Evolutionary conservation across 2,888 invertebrate genomes (phyloP), one percentile per base, ranked within the genome.

Genomic region (Cephonodes hylas): DNA sequence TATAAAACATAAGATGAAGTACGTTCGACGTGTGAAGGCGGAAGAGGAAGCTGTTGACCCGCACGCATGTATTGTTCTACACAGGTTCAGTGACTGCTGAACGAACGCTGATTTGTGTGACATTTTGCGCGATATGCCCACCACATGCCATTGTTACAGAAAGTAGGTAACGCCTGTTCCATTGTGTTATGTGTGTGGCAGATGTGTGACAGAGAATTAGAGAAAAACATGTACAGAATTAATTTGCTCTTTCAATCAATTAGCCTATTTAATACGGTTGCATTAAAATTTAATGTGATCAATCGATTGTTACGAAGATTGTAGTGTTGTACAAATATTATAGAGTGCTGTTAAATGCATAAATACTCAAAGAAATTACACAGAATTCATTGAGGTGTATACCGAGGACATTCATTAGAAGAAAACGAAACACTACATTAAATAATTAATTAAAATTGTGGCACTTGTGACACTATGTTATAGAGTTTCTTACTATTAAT

Each of bases 81-180:
- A 66, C 72, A 85, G 77, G 89, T 87, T 89, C 86, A 88, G 69
- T 86, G 88, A 88, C 89, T 85, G 79, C 66, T 68, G 76, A 70
- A 75, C 77, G 69, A 76, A 78, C 79, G 77, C 77, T 74, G 79
- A 83, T 76, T 78, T 76, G 77, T 79, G 76, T 82, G 80, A 80
- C 76, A 77, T 80, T 83, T 83, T 71, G 80, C 80, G 76, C 80
- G 78, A 82, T 83, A 84, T 81, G 77, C 74, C 73, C 68, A 69
- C 73, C 72, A 72, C 34, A 74, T 72, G 76, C 84, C 68, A 86
- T 88, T 86, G 85, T 87, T 81, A 66, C 62, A 62, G 65, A 74
- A 73, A 72, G 72, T 73, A 76, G 73, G 73, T 75, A 77, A 79
- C 73, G 69, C 64, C 71, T 66, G 63, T 65, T 62, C 65, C 66